Evolutionary conservation across 2,113 vertebrate genomes (phyloP), one percentile per base, ranked within the genome.

Genomic region (Pachyramphus minor): DNA sequence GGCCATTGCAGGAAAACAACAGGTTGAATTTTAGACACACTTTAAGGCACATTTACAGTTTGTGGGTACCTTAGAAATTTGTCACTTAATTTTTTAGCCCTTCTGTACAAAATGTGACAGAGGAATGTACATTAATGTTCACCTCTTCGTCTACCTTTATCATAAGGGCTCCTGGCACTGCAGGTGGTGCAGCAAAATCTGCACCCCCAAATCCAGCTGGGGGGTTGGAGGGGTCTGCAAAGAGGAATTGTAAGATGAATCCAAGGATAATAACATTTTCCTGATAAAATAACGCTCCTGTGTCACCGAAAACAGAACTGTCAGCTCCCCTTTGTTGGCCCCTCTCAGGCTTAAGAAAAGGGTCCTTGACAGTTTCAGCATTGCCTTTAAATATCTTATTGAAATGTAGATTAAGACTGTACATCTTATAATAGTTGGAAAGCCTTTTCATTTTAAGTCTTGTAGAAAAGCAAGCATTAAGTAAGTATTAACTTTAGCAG

Each of bases 311-410:
- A 97, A 96, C 59, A 35, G 92, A 97, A 95, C 92, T 97, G 87
- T 96, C 95, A 97, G 87, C 74, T 55, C 76, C 87, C 77, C 59
- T 97, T 98, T 97, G 86, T 96, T 87, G 74, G 63, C 77, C 93
- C 95, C 84, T 96, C 95, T 97, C 96, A 96, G 95, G 86, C 87
- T 97, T 97, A 97, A 97, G 93, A 97, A 96, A 90, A 85, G 91
- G 91, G 66, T 94, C 91, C 92, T 75, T 97, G 96, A 90, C 97
- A 98, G 93, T 96, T 98, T 37, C 90, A 95, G 45, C 80, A 92
- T 79, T 97, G 95, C 89, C 87, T 97, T 97, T 92, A 98, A 97
- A 98, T 94, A 97, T 91, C 94, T 97, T 94, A 97, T 97, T 97
- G 95, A 97, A 98, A 97, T 97, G 95, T 95, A 97, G 92, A 97